Conservation (phyloP, 2,888 invertebrate genomes). For the Polydrusus pterygomalis region DNA sequence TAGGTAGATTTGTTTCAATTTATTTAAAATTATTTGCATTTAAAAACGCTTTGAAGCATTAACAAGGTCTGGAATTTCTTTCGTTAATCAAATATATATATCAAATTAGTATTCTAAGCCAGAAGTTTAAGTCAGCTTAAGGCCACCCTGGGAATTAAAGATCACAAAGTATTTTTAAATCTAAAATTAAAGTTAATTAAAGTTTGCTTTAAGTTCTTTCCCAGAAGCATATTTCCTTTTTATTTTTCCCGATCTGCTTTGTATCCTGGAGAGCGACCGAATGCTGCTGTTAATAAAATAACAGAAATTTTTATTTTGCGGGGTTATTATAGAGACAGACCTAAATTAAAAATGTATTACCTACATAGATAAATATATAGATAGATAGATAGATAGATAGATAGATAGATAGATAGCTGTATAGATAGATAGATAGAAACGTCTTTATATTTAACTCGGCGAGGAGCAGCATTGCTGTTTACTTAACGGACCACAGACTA, state of each 20-base stretch:
- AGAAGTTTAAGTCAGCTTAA: constrained; percentile 49
- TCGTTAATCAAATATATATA: constrained; percentile 48
- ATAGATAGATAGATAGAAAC: no score
- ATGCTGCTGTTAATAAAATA: constrained; percentile 30
- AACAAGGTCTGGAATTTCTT: constrained; percentile 16
- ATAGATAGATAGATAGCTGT: no score
- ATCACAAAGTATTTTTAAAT: constrained; percentile 56
- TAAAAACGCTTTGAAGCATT: not conserved
- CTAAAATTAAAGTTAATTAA: constrained; percentile 54
- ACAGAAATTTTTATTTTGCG: not conserved
- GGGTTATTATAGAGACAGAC: no score
- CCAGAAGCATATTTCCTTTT: constrained; percentile 45
- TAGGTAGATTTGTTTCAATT: not conserved
- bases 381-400: no score
- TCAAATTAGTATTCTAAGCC: constrained; percentile 50
- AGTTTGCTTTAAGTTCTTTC: constrained; percentile 44
- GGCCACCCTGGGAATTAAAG: constrained; percentile 49
- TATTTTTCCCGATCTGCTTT: constrained; percentile 36
- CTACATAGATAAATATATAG: no score
- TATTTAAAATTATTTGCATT: not conserved
- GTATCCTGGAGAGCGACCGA: constrained; percentile 4
- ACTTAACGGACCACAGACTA: no score
- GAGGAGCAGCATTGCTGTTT: no score
- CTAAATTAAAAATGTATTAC: no score
- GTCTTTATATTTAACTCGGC: no score